Conservation (phyloP, 2,113 vertebrate species). For the Ia io region DNA sequence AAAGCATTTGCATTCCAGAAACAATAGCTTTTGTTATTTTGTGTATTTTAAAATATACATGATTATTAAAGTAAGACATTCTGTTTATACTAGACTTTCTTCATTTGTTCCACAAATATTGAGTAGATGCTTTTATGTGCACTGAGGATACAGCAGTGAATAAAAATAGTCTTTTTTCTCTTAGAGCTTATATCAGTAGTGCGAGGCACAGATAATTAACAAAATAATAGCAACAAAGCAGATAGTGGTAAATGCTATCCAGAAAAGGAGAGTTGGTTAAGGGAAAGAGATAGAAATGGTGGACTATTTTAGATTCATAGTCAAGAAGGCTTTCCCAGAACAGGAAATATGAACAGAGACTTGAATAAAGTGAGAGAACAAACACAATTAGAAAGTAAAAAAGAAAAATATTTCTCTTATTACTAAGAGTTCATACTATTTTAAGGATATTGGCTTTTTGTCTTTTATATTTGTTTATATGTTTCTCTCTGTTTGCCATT, state of each 20-base stretch:
- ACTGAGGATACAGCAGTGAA: neutral
- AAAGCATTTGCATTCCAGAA: neutral
- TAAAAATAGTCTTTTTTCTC: slow-evolving; percentile 14
- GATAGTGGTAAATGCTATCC: neutral
- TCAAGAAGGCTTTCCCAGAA: neutral
- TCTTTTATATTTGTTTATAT: neutral
- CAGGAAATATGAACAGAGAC: neutral
- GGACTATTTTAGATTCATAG: neutral
- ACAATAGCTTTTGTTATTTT: slow-evolving; percentile 27
- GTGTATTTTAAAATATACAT: slow-evolving; percentile 1
- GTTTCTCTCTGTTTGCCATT: neutral
- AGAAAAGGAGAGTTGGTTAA: neutral
- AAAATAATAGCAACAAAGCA: neutral
- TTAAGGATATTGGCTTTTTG: neutral
- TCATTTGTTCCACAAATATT: slow-evolving; percentile 4
- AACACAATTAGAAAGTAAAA: slow-evolving; percentile 41
- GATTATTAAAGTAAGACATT: slow-evolving; percentile 26
- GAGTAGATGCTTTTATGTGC: neutral
- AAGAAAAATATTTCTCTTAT: neutral
- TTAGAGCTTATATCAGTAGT: neutral
- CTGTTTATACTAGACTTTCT: slow-evolving; percentile 17
- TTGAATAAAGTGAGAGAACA: neutral
- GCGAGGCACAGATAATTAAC: neutral
- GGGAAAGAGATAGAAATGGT: neutral
- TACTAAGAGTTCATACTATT: neutral